These are phyloP conservation scores for Pachyuromys duprasi DNA, from an alignment of 2,797 vertebrate genomes.

Conservation along the genomic window DNA sequence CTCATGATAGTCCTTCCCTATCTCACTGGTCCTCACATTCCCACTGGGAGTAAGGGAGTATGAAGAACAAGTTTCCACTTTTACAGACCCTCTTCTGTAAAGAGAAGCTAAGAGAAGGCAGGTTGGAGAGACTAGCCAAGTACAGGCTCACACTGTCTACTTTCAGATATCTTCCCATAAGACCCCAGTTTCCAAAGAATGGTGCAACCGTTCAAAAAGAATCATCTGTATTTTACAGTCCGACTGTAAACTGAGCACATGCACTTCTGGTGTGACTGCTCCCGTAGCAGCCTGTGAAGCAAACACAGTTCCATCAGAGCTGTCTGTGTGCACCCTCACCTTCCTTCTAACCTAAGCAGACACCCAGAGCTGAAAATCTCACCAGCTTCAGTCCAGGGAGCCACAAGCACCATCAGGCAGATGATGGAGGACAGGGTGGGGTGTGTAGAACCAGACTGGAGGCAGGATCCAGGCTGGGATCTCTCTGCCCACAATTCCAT, in stretches of 20 bases:
- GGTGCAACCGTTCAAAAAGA: background rate
- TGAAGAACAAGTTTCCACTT: background rate
- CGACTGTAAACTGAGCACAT: background rate
- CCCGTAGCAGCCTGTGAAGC: background rate
- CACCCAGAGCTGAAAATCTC: background rate
- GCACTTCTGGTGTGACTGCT: background rate
- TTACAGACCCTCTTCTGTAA: background rate
- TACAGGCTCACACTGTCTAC: background rate
- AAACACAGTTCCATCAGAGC: background rate
- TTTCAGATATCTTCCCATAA: background rate
- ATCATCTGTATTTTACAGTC: background rate
- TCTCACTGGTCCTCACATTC: background rate
- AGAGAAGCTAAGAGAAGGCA: background rate
- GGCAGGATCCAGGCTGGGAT: background rate
- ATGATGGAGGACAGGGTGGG: too few species aligned
- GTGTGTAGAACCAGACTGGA: background rate
- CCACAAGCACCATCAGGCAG: background rate
- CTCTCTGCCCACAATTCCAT: background rate
- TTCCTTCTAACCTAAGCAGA: slow-evolving; percentile 35
- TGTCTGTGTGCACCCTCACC: background rate
- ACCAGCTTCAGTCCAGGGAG: background rate
- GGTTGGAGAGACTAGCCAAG: background rate
- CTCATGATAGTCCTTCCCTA: background rate
- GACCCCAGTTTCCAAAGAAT: background rate
- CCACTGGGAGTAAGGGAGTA: background rate